Conservation (phyloP, 2,113 vertebrate genomes). For the Narcine bancroftii region DNA sequence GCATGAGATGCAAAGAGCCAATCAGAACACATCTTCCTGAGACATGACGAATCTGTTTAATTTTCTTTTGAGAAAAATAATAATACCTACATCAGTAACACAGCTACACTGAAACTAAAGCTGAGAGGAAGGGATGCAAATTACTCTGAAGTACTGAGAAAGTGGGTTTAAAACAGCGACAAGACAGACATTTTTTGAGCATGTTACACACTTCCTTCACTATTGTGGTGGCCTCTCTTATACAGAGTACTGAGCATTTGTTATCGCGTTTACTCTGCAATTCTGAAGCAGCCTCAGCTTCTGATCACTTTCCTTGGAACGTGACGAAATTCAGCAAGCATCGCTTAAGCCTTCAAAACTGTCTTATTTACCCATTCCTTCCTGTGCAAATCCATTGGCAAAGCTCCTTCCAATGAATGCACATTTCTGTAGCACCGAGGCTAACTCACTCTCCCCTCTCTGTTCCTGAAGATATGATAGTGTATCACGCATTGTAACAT, state of each 20-base stretch:
- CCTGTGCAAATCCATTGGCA: background rate
- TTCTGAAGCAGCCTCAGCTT: background rate
- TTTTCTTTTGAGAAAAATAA: constrained; percentile 39
- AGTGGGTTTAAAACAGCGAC: constrained; percentile 17
- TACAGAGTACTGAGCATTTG: background rate
- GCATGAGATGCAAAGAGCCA: constrained; percentile 78
- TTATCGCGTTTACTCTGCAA: background rate
- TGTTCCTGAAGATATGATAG: background rate
- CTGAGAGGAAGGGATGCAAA: constrained; percentile 23
- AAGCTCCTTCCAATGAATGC: background rate
- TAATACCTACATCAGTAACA: constrained; percentile 65
- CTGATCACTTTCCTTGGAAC: background rate
- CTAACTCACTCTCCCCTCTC: background rate
- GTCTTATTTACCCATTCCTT: background rate
- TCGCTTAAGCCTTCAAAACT: too few relatives aligned
- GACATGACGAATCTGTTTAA: constrained; percentile 69
- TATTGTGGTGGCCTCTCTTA: background rate
- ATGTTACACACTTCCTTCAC: constrained; percentile 10
- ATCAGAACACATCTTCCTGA: constrained; percentile 74
- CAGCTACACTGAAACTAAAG: constrained; percentile 66
- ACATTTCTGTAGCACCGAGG: background rate
- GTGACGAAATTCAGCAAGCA: background rate
- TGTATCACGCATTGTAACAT: background rate
- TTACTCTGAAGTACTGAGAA: background rate
- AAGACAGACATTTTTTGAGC: constrained; percentile 9